Base-by-base conservation (phyloP, 2,797 vertebrate species). In the Adelosebastes latens region DNA sequence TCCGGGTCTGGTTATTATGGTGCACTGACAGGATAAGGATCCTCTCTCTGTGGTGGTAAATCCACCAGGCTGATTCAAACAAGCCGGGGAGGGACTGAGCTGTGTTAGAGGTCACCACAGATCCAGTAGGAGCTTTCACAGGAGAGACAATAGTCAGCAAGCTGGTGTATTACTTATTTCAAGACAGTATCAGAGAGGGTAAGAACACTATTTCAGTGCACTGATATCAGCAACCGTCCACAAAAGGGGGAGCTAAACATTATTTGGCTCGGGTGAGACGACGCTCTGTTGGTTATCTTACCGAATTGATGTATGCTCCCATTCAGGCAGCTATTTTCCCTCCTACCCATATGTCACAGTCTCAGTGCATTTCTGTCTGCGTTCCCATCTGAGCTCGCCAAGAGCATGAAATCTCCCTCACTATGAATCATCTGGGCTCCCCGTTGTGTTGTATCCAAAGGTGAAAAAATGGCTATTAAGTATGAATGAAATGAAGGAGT, bases 401-500 rank as follows among this genome's bases (percentile, higher is more conserved):
- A 71, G 62, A 90, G 84, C 86, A 73, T 76, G 62, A 89, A 84
- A 89, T 90, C 81, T 67, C 24, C 75, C 75, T 63, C 58, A 84
- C 76, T 32, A 8, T 88, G 86, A 92, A 84, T 92, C 80, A 81
- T 83, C 85, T 61, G 73, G 56, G 52, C 77, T 79, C 68, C 86
- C 86, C 49, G 29, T 69, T 66, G 75, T 42, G 69, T 67, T 59
- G 61, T 39, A 73, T 83, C 71, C 49, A 84, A 87, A 88, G 69
- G 79, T 89, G 87, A 88, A 77, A 77, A 90, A 80, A 85, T 72
- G 71, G 62, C 70, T 72, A 72, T 88, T 81, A 84, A 73, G 79
- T 72, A 55, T 58, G 52, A 83, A 87, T 87, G 61, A 77, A 79
- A 32, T 39, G 72, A 72, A 83, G 67, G 62, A 58, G 53, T 69